These are phyloP conservation scores for Trypoxylus dichotomus DNA, from an alignment of 1,140 invertebrate species.

Conservation along the genomic window DNA sequence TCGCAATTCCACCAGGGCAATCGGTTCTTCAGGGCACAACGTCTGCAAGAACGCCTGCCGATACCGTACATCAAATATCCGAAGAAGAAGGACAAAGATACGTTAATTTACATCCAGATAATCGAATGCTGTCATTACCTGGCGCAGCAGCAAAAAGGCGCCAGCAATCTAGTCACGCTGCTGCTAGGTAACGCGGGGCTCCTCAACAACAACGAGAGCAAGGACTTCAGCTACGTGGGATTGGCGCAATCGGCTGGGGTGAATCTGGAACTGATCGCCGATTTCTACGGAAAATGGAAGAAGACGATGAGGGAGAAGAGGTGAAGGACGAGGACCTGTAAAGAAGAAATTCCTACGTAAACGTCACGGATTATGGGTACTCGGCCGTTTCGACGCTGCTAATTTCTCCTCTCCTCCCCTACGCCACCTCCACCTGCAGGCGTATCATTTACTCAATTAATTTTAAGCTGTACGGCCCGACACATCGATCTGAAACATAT, in stretches of 20 bases:
- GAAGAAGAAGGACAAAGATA: constrained; percentile 69
- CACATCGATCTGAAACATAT: no score
- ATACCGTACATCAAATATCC: constrained; percentile 72
- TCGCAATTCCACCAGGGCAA: constrained; percentile 81
- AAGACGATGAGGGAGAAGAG: constrained; percentile 65
- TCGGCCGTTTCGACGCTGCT: no score
- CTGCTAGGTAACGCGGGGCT: constrained; percentile 58
- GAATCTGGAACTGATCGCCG: constrained; percentile 65
- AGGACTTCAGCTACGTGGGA: constrained; percentile 52
- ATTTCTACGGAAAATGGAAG: constrained; percentile 71
- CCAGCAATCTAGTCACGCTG: constrained; percentile 62
- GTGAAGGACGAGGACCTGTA: constrained; percentile 53
- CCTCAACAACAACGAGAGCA: constrained; percentile 44
- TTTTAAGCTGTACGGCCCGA: no score
- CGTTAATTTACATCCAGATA: constrained; percentile 68
- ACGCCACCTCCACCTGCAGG: no score
- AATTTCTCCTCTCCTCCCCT: no score
- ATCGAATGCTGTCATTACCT: constrained; percentile 72
- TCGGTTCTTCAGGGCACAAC: constrained; percentile 78
- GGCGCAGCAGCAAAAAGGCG: constrained; percentile 61
- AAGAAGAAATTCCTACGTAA: not conserved
- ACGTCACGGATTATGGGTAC: no score
- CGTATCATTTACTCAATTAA: no score
- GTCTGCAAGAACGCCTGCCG: constrained; percentile 73
- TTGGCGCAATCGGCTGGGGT: constrained; percentile 66